phyloP scores from a whole-genome alignment of 2,797 vertebrate genomes.

The Sciurus vulgaris region DNA sequence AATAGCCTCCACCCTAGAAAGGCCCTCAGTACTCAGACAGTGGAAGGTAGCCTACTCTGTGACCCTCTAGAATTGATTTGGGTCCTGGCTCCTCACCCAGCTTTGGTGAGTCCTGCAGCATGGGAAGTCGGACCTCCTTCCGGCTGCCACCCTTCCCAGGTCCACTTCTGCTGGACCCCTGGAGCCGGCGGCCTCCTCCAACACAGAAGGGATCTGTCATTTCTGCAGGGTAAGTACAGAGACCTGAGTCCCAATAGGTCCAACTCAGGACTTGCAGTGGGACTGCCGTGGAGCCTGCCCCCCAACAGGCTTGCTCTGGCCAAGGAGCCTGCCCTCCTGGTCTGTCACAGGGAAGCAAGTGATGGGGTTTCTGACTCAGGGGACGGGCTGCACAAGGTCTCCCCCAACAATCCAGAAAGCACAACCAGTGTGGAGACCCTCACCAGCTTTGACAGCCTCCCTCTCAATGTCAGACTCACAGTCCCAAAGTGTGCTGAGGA shows the following conservation, averaged over 20 bases:
- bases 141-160: conserved; percentile 85
- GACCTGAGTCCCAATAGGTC: not conserved
- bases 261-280: not conserved
- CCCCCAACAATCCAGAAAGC: not conserved
- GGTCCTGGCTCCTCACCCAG: conserved; percentile 82
- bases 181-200: conserved; percentile 87
- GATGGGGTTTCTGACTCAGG: not conserved
- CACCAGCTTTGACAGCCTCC: not conserved
- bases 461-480: not conserved
- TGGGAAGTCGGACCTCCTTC: conserved; percentile 82
- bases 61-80: not conserved
- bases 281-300: not conserved
- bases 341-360: not conserved
- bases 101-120: conserved; percentile 79
- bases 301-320: not conserved
- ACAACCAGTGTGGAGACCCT: not conserved
- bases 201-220: conserved; percentile 89
- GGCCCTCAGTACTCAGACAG: not conserved
- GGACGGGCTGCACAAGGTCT: not conserved
- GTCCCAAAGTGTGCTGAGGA: not conserved
- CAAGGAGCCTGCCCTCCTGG: not conserved
- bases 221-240: conserved; percentile 81
- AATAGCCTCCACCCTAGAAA: not conserved
- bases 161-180: conserved; percentile 85
- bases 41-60: not conserved